Evolutionary conservation across 2,888 invertebrate species (phyloP).

Genomic region (Macaria notata): DNA sequence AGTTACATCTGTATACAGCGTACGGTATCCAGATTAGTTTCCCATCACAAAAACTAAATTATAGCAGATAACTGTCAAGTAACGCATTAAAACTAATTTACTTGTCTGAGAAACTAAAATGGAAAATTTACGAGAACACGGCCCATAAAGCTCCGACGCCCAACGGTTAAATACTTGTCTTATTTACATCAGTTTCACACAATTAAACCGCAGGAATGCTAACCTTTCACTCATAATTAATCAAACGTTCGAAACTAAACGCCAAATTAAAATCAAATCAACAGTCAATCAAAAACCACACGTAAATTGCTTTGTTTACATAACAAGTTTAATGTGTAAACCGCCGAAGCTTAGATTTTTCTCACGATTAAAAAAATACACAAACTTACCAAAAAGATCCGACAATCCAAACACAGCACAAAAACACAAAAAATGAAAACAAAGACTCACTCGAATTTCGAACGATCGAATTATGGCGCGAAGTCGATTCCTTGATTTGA

Average conservation of each 20-base stretch:
- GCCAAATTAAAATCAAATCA: constrained; percentile 23
- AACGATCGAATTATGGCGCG: constrained; percentile 54
- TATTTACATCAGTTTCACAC: constrained; percentile 10
- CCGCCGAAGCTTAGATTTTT: constrained; percentile 1
- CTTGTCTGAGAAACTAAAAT: too few species aligned
- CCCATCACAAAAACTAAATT: too few species aligned
- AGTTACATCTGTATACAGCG: too few species aligned
- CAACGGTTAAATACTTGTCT: not conserved
- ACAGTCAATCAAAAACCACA: constrained; percentile 25
- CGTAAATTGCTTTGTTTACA: constrained; percentile 23
- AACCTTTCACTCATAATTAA: constrained; percentile 9
- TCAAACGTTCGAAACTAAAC: constrained; percentile 11
- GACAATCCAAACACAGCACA: constrained; percentile 32
- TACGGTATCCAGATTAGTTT: too few species aligned
- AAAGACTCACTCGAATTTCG: constrained; percentile 22
- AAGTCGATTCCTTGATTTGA: constrained; percentile 37
- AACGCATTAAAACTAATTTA: too few species aligned
- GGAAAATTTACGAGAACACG: not conserved
- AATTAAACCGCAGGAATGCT: constrained; percentile 8
- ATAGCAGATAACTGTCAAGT: too few species aligned
- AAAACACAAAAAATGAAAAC: constrained; percentile 21
- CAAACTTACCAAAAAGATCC: constrained; percentile 17
- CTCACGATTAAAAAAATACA: constrained; percentile 4
- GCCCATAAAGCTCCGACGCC: not conserved
- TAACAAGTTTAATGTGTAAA: constrained; percentile 18